Evolutionary conservation across 2,888 invertebrate genomes (phyloP), one percentile per base, ranked within the genome.

Genomic region (Psococerastis gibbosa): DNA sequence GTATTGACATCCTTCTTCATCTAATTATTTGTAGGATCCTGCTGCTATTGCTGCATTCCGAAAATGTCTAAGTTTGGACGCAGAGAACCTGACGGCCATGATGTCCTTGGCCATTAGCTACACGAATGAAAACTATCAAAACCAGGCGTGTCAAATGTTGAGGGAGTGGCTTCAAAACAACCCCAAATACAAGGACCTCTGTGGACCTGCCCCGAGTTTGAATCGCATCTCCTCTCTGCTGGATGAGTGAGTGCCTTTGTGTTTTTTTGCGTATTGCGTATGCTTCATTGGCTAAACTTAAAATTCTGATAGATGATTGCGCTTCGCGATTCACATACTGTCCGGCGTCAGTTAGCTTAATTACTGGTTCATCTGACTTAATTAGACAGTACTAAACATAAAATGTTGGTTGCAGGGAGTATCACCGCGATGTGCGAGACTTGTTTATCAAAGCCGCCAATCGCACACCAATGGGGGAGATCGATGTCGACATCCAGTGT

Each of bases 51-150:
- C 83, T 35, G 97, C 97, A 0, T 66, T 97, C 22, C 83, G 80
- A 57, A 81, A 77, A 60, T 89, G 91, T 46, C 58, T 91, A 41
- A 70, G 75, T 45, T 58, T 95, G 44, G 76, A 85, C 48, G 81
- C 88, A 0, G 67, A 70, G 8, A 89, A 92, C 60, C 63, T 80
- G 41, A 71, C 73, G 49, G 94, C 89, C 0, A 69, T 92, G 44
- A 84, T 95, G 74, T 78, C 87, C 1, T 64, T 97, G 44, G 88
- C 94, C 27, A 88, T 92, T 15, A 87, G 89, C 51, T 91, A 89
- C 55, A 92, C 97, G 4, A 98, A 98, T 64, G 98, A 98, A 66
- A 87, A 84, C 49, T 76, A 85, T 60, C 83, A 89, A 51, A 81
- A 79, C 54, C 83, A 83, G 62, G 95, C 97, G 2, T 83, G 88